Evolutionary conservation across 2,888 invertebrate species (phyloP), one percentile per base, ranked within the genome.

Genomic region (Patella depressa): DNA sequence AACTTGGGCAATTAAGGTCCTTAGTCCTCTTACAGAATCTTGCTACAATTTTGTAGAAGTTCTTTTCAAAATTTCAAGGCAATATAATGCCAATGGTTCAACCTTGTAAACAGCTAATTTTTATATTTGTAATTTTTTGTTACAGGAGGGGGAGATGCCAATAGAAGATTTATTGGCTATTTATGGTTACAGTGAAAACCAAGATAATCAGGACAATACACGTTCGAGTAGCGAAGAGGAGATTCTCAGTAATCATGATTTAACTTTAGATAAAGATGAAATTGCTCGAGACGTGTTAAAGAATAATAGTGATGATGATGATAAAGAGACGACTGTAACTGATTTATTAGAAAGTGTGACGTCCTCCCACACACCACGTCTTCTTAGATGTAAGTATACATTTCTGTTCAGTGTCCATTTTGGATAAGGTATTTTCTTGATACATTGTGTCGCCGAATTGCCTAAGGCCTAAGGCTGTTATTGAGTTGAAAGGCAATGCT

Each of bases 131-230:
- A 12, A n/a, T 9, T 72, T 70, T 53, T 75, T 82, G 59, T 85
- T 86, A 19, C 90, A 95, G 93, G 98, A 98, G 93, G 95, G 97
- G 91, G 97, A 98, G 93, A 98, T 98, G 96, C 98, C 98, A 81
- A 93, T 98, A 85, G 97, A 97, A 89, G 96, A 97, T 90, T 93
- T 98, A 78, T 93, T 98, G 87, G 96, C 97, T 15, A 94, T 97
- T 92, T 98, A 98, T 80, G 85, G 87, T 1, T 85, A 84, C 78
- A 76, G 79, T 72, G 65, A 59, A 15, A 76, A 72, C 7, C 55
- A 74, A 3, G 79, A 77, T 34, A n/a, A 78, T 5, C 75, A 73
- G 15, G 81, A 81, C 71, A 83, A 79, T 24, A 80, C 82, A 2
- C 78, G 78, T 53, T 79, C 81, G 17, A 91, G 91, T 82, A 90